Evolutionary conservation across 2,797 vertebrate genomes (phyloP), one percentile per base, ranked within the genome.

Genomic region (Ctenopoma kingsleyae): DNA sequence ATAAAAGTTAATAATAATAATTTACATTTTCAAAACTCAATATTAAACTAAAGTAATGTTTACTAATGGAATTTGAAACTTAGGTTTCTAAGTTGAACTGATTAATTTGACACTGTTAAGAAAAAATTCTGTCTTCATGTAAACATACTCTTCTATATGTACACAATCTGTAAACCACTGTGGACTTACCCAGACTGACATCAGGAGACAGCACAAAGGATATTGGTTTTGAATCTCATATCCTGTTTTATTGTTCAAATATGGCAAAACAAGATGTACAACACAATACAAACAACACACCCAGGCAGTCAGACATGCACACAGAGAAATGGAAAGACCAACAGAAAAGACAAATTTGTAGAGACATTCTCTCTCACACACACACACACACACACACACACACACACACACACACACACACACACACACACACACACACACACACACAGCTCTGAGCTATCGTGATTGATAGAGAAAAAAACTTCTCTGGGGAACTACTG

Each of bases 221-320:
- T 78, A 83, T 84, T 86, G 77, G 78, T 85, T 90, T 76, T 71
- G 59, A 89, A 81, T 86, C 76, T 91, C 85, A 90, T 88, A 83
- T 91, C 89, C 86, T 79, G 83, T 87, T 93, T 92, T 91, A 92
- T 93, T 92, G 88, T 90, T 90, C 74, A 91, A 88, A 88, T 79
- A 78, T 84, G 81, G 81, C 86, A 83, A 74, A 76, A 85, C 79
- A 78, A 82, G 82, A 81, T 80, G 76, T 67, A 90, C 83, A 76
- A 81, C 74, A 81, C 70, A 63, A 70, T 80, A 83, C 82, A 89
- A 87, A 87, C 67, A 67, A 71, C 80, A 59, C 76, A 48, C 71
- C 25, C 77, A 57, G 67, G 8, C 60, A 19, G 44, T 63, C 78
- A 17, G 52, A 65, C 61, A 36, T 17, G 71, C 65, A 85, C 59